Evolutionary conservation across 23 tunicate genomes (phyloP).

Genomic region (Styela plicata): DNA sequence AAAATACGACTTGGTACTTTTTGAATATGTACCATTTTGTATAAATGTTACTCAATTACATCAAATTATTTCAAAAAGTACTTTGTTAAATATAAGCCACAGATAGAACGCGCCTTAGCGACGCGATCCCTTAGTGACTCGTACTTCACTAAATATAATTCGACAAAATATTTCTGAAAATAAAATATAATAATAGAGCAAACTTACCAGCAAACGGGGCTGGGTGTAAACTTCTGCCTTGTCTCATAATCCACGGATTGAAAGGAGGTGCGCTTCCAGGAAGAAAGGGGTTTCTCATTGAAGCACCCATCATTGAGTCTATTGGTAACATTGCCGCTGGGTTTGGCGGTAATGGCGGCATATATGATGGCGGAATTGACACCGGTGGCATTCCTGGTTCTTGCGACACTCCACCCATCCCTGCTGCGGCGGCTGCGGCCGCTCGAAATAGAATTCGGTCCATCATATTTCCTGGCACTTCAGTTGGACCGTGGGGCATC

Average conservation of each 20-base stretch:
- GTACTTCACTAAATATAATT: too few species aligned
- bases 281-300: conserved; percentile 28
- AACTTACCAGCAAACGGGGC: conserved; percentile 70
- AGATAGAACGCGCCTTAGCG: too few species aligned
- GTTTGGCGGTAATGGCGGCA: conserved; percentile 21
- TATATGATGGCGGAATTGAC: conserved; percentile 13
- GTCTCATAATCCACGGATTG: conserved; percentile 38
- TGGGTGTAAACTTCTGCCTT: conserved; percentile 16
- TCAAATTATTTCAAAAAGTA: too few species aligned
- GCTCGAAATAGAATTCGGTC: conserved; percentile 57
- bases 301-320: conserved; percentile 37
- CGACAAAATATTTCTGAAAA: too few species aligned
- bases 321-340: conserved; percentile 19
- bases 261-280: conserved; percentile 30
- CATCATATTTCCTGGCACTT: conserved; percentile 22
- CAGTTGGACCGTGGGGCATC: background rate
- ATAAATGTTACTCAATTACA: too few species aligned
- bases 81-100: too few species aligned
- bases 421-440: conserved; percentile 42
- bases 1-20: too few species aligned
- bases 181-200: too few species aligned
- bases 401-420: conserved; percentile 1
- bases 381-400: conserved; percentile 14
- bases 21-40: too few species aligned
- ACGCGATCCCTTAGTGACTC: too few species aligned